A percentile compares a stretch with the other conserved stretches of the same genome.
Evolutionary conservation across 2,888 invertebrate species (phyloP).

Genomic region (Leptura quadrifasciata): DNA sequence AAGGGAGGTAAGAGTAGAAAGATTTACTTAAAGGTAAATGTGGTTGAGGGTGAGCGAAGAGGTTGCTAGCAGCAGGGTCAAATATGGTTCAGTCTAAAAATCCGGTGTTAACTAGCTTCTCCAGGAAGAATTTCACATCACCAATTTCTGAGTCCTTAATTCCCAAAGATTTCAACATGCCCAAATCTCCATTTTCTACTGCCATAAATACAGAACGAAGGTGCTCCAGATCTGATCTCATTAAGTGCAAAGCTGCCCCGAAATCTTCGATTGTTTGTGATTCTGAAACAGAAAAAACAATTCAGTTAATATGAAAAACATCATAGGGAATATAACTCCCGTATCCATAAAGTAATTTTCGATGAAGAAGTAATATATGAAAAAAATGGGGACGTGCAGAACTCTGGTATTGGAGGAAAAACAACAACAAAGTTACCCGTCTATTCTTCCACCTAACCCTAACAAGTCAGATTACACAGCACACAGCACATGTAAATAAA

Average conservation of each 20-base stretch:
- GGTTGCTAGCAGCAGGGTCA: constrained; percentile 78
- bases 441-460: too few relatives aligned
- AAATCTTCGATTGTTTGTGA: constrained; percentile 97
- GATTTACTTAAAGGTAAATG: constrained; percentile 83
- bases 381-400: too few relatives aligned
- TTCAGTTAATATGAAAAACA: not conserved
- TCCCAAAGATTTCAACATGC: constrained; percentile 94
- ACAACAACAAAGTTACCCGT: too few relatives aligned
- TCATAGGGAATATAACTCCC: too few relatives aligned
- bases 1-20: constrained; percentile 79
- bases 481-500: too few relatives aligned
- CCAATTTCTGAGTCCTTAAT: constrained; percentile 97
- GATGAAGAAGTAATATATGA: too few relatives aligned
- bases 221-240: constrained; percentile 93
- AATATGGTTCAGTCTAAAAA: constrained; percentile 88
- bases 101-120: constrained; percentile 95
- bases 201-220: constrained; percentile 96
- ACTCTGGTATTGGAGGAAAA: too few relatives aligned
- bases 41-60: constrained; percentile 80
- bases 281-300: constrained; percentile 77
- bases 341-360: too few relatives aligned
- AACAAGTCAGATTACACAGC: too few relatives aligned
- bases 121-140: constrained; percentile 96
- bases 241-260: constrained; percentile 89
- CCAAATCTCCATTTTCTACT: constrained; percentile 95